Base-by-base conservation (phyloP, 2,888 invertebrate genomes). In the Cepaea hortensis region DNA sequence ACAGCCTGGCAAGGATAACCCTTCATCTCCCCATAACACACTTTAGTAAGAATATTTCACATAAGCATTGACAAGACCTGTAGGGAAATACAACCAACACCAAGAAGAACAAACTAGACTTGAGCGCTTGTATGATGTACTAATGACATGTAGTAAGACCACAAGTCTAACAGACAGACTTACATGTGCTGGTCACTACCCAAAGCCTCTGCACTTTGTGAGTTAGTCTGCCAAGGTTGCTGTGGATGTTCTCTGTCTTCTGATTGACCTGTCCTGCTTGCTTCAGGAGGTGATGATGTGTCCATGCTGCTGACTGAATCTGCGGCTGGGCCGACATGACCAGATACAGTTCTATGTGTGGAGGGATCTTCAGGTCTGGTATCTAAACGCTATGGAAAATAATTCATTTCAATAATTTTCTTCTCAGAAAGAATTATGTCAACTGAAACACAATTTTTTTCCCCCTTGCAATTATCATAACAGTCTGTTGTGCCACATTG, bases 271-370 rank as follows among this genome's bases (percentile, higher is more conserved):
- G 9, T 11, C 6, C 35, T 61, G 13, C 65, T n/a, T n/a, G 50
- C 80, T 46, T 70, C n/a, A 18, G 68, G 35, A 46, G 84, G 48
- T 15, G 76, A 72, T 75, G 83, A 73, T 11, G 84, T 80, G 18
- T 85, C 80, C 72, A 80, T 85, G 35, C 55, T 72, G 18, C 80
- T 68, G n/a, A 55, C 72, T 23, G 80, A 55, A 61, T 23, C 3
- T 55, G 7, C 35, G 55, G 55, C 55, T 55, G 55, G 55, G 6
- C 55, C 11, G 76, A 20, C 23, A 23, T 55, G 77, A 2, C 48
- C 5, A 23, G 77, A 18, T 68, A 5, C 68, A 20, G 68, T 20
- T 20, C 68, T 18, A 20, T 15, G 20, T 68, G 68, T 18, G 13
- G 20, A 20, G 68, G 5, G 20, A 18, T 68, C 68, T 20, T 5